phyloP scores from a whole-genome alignment of 2,888 invertebrate species.

The Peribatodes rhomboidaria region DNA sequence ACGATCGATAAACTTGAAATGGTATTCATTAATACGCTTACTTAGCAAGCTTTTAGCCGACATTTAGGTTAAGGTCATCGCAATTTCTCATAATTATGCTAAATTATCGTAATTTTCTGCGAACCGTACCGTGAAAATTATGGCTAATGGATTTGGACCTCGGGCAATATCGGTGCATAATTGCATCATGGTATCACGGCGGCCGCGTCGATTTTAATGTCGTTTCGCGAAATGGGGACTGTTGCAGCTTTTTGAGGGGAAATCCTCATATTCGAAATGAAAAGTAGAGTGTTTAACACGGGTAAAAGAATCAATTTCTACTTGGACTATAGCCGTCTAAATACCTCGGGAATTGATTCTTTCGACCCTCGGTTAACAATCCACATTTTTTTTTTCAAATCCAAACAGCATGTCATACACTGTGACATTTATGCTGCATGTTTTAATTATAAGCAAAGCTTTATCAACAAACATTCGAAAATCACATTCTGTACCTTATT shows the following conservation, averaged over 20 bases:
- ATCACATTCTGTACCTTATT: not conserved
- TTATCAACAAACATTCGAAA: not conserved
- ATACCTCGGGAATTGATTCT: too few relatives aligned
- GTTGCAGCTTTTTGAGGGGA: not conserved
- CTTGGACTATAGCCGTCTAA: too few relatives aligned
- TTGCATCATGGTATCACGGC: conserved; percentile 67
- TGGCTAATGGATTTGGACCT: conserved; percentile 76
- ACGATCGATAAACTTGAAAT: conserved; percentile 20
- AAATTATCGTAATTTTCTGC: conserved; percentile 41
- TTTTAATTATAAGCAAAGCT: not conserved
- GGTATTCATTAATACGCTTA: conserved; percentile 17
- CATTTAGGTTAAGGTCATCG: conserved; percentile 35
- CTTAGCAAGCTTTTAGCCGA: conserved; percentile 36
- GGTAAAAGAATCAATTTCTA: too few relatives aligned
- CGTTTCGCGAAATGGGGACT: conserved; percentile 32
- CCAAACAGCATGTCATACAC: conserved; percentile 27
- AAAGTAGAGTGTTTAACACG: too few relatives aligned
- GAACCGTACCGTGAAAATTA: conserved; percentile 62
- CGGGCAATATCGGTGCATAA: conserved; percentile 77
- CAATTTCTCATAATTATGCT: conserved; percentile 32
- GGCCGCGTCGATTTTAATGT: conserved; percentile 61
- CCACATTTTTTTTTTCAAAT: conserved; percentile 2
- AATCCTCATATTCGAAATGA: too few relatives aligned
- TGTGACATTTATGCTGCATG: conserved; percentile 6
- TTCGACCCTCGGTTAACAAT: too few relatives aligned